These are phyloP conservation scores for Girardinus metallicus DNA, from an alignment of 2,797 vertebrate genomes.

Conservation along the genomic window DNA sequence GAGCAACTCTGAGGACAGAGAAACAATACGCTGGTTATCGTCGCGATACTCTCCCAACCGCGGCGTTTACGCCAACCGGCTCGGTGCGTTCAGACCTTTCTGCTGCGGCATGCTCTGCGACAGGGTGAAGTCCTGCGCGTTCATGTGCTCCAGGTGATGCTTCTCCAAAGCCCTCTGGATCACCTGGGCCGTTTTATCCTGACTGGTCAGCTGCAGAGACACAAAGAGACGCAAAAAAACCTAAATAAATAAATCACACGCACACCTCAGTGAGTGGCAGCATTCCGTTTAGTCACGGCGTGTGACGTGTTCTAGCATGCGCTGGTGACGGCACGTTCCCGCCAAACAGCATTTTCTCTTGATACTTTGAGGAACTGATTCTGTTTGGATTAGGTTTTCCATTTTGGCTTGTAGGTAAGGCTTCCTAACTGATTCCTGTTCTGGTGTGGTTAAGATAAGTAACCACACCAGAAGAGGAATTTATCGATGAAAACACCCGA, in stretches of 20 bases:
- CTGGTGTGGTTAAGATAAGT: not conserved
- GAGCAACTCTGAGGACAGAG: conserved; percentile 78
- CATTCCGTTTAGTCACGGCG: not conserved
- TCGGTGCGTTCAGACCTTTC: conserved; percentile 74
- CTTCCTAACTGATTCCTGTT: not conserved
- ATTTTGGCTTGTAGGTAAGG: not conserved
- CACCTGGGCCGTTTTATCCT: conserved; percentile 87
- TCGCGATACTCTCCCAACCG: not conserved
- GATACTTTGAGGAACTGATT: not conserved
- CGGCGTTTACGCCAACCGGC: accelerated
- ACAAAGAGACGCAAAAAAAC: conserved; percentile 11
- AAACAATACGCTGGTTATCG: not conserved
- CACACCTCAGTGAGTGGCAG: not conserved
- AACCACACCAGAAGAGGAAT: not conserved
- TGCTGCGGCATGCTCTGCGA: conserved; percentile 83
- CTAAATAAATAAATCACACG: accelerated
- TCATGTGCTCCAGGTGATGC: conserved; percentile 80
- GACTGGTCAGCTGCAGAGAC: conserved; percentile 85
- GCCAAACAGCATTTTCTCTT: not conserved
- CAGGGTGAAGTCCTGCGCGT: conserved; percentile 80
- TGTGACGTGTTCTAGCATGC: not conserved
- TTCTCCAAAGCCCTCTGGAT: conserved; percentile 86
- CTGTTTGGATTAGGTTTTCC: not conserved
- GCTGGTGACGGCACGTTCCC: not conserved
- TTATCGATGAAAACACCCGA: not conserved